Evolutionary conservation across 1,140 invertebrate genomes (phyloP).

Genomic region (Dryas iulia): DNA sequence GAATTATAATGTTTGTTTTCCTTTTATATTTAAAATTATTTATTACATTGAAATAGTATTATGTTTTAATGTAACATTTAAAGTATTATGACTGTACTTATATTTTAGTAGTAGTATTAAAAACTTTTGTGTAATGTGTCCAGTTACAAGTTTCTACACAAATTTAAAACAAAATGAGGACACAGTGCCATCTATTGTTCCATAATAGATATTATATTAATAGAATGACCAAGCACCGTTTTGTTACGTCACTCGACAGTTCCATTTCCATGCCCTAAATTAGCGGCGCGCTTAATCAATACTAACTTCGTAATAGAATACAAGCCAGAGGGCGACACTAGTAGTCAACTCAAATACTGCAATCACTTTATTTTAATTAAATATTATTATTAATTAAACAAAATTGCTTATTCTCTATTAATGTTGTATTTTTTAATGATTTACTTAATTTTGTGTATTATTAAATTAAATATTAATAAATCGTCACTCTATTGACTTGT

Average conservation of each 20-base stretch:
- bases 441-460: too few relatives aligned
- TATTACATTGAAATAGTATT: too few relatives aligned
- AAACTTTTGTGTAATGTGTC: not conserved
- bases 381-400: slow-evolving; percentile 3
- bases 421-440: not conserved
- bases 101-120: too few relatives aligned
- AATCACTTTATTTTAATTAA: not conserved
- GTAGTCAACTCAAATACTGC: slow-evolving; percentile 33
- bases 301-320: slow-evolving; percentile 32
- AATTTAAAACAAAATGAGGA: slow-evolving; percentile 2
- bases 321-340: slow-evolving; percentile 55
- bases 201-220: slow-evolving; percentile 51
- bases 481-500: slow-evolving; percentile 8
- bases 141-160: not conserved
- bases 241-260: slow-evolving; percentile 42
- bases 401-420: not conserved
- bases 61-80: too few relatives aligned
- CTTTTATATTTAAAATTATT: too few relatives aligned
- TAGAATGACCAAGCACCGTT: slow-evolving; percentile 43
- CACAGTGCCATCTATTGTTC: slow-evolving; percentile 62
- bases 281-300: slow-evolving; percentile 45
- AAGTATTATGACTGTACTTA: too few relatives aligned
- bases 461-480: not conserved
- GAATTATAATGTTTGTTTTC: too few relatives aligned
- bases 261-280: slow-evolving; percentile 31